Evolutionary conservation across 2,888 invertebrate genomes (phyloP).

Genomic region (Orthonychiurus folsomi): DNA sequence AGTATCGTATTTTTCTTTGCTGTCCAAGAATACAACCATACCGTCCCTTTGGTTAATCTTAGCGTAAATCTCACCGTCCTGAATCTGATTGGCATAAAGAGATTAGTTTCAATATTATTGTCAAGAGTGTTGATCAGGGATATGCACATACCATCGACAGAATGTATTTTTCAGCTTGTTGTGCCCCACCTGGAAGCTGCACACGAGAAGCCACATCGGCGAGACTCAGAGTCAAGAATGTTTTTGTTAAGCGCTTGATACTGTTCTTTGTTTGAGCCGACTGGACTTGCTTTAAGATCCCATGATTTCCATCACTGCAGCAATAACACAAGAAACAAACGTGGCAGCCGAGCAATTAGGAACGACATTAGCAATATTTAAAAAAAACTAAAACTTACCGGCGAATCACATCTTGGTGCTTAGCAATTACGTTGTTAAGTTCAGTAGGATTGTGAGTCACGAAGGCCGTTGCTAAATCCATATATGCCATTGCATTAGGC

Average conservation of each 20-base stretch:
- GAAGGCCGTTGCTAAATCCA: slow-evolving; percentile 78
- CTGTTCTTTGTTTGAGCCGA: slow-evolving; percentile 89
- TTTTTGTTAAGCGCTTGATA: slow-evolving; percentile 90
- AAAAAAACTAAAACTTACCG: slow-evolving; percentile 51
- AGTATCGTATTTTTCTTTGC: slow-evolving; percentile 88
- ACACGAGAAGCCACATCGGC: slow-evolving; percentile 84
- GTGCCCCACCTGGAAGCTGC: slow-evolving; percentile 64
- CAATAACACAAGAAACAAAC: too few relatives aligned
- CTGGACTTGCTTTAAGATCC: slow-evolving; percentile 62
- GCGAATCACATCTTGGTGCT: slow-evolving; percentile 70
- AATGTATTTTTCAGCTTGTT: slow-evolving; percentile 86
- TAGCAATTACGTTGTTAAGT: slow-evolving; percentile 58
- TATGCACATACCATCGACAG: slow-evolving; percentile 66
- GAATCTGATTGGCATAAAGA: too few relatives aligned
- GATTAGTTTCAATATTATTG: too few relatives aligned
- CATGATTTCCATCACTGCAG: slow-evolving; percentile 51
- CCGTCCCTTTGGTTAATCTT: slow-evolving; percentile 96
- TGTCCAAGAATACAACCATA: slow-evolving; percentile 93
- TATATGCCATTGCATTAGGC: slow-evolving; percentile 54
- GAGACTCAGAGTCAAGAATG: slow-evolving; percentile 79
- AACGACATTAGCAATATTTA: background rate
- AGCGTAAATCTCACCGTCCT: slow-evolving; percentile 92
- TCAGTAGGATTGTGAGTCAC: slow-evolving; percentile 62
- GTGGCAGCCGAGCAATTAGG: background rate
- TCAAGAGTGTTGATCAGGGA: too few relatives aligned